Evolutionary conservation across 2,797 vertebrate species (phyloP).

Genomic region (Vultur gryphus): DNA sequence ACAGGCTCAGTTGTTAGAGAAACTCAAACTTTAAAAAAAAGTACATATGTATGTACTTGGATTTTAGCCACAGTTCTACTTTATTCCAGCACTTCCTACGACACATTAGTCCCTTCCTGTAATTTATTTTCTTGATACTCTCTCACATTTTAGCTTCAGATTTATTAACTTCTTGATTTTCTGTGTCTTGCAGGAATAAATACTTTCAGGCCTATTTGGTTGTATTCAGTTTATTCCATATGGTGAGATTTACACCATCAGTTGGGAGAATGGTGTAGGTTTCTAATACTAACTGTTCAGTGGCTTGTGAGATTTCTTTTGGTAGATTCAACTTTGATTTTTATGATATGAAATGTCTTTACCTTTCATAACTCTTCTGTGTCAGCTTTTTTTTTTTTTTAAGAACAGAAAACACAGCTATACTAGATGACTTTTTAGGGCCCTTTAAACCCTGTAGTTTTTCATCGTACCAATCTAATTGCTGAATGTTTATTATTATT

Average conservation of each 20-base stretch:
- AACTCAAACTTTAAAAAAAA: not conserved
- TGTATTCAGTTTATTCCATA: not conserved
- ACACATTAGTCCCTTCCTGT: not conserved
- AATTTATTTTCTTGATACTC: not conserved
- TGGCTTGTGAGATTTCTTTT: not conserved
- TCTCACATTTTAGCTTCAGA: not conserved
- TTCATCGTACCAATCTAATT: not conserved
- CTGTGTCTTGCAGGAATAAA: not conserved
- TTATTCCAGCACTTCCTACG: not conserved
- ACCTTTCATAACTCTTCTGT: not conserved
- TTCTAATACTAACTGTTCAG: not conserved
- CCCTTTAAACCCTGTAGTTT: not conserved
- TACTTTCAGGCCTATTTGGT: not conserved
- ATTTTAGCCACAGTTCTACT: not conserved
- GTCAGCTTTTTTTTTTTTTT: not conserved
- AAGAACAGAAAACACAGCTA: not conserved
- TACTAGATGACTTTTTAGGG: not conserved
- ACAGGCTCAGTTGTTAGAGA: not conserved
- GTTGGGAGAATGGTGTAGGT: not conserved
- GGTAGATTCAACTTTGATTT: not conserved
- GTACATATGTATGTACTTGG: rapidly evolving
- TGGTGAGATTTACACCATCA: not conserved
- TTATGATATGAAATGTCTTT: not conserved
- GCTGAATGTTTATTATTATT: not conserved
- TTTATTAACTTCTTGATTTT: not conserved